Base-by-base conservation (phyloP, 2,797 vertebrate genomes). In the Poeciliopsis gracilis region DNA sequence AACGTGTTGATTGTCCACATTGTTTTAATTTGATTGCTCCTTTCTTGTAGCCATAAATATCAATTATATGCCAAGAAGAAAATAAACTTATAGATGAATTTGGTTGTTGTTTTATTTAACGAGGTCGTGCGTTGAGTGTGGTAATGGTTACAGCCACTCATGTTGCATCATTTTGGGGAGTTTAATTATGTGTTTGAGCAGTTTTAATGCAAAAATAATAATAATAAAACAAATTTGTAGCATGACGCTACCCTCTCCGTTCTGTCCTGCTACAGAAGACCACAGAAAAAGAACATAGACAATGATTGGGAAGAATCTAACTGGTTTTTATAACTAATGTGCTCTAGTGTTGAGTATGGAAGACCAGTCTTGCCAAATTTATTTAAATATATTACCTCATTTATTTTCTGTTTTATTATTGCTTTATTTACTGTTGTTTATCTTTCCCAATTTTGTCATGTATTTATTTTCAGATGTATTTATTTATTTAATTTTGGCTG, bases 41-140 rank as follows among this genome's bases (percentile, higher is more conserved):
- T 73, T 79, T 88, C 67, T 85, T 49, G 63, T 89, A 89, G 73
- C 83, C 77, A 85, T 90, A 75, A 76, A 30, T 86, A 66, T 75
- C 11, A 79, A 80, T 73, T 51, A 76, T 88, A 92, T 88, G 82
- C 87, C 85, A 91, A 84, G 85, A 85, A n/a, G 66, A 93, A 89
- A 93, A 89, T 90, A 93, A 92, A 90, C 4, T 41, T 84, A 59
- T 78, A 75, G 46, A 87, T 80, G 0, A 5, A 75, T 84, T 83
- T 73, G 70, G 45, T 57, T 53, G 76, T 71, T 79, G 51, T 45
- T 10, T 87, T 84, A 45, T 78, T 49, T 49, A 43, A 9, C 9
- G 8, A 12, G 23, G 7, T 57, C 28, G 18, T 61, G 16, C 30
- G 36, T n/a, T 0, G 23, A n/a, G 23, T 55, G 23, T 55, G 23